These are phyloP conservation scores for Muraenolepis orangiensis DNA, from an alignment of 2,797 vertebrate species.

Conservation along the genomic window DNA sequence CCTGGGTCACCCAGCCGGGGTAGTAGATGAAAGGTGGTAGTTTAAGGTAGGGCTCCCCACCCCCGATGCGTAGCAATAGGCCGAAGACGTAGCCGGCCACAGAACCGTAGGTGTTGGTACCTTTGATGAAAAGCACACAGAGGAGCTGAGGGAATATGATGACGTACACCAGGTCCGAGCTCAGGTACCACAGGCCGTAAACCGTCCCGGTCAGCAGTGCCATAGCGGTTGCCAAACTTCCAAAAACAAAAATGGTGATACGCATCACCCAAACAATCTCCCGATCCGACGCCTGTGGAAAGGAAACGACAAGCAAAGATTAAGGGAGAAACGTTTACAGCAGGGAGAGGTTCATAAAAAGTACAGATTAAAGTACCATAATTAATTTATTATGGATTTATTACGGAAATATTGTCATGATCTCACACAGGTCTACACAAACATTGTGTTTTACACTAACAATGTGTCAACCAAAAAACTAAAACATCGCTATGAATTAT, in stretches of 20 bases:
- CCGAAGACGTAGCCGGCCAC: conserved; percentile 88
- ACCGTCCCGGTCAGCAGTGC: conserved; percentile 90
- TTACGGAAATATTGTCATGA: neutral
- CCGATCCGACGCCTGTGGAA: conserved; percentile 84
- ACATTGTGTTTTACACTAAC: neutral
- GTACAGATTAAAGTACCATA: neutral
- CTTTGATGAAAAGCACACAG: conserved; percentile 91
- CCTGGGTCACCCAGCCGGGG: conserved; percentile 83
- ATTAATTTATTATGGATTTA: neutral
- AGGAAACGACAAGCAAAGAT: conserved; percentile 12
- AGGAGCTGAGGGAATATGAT: conserved; percentile 97
- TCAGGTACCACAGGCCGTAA: conserved; percentile 97
- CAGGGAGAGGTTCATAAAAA: too few relatives aligned
- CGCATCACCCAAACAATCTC: conserved; percentile 98
- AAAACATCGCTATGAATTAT: neutral
- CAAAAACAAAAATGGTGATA: conserved; percentile 92
- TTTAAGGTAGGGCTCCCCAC: conserved; percentile 91
- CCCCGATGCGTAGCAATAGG: conserved; percentile 86
- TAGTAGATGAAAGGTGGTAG: conserved; percentile 92
- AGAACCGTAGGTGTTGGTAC: conserved; percentile 94
- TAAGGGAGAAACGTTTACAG: neutral
- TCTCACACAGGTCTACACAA: neutral
- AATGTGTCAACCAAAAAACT: neutral
- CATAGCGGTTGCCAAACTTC: conserved; percentile 90
- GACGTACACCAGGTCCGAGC: conserved; percentile 95